phyloP scores from a whole-genome alignment of 1,140 invertebrate species.

The Sinella curviseta region DNA sequence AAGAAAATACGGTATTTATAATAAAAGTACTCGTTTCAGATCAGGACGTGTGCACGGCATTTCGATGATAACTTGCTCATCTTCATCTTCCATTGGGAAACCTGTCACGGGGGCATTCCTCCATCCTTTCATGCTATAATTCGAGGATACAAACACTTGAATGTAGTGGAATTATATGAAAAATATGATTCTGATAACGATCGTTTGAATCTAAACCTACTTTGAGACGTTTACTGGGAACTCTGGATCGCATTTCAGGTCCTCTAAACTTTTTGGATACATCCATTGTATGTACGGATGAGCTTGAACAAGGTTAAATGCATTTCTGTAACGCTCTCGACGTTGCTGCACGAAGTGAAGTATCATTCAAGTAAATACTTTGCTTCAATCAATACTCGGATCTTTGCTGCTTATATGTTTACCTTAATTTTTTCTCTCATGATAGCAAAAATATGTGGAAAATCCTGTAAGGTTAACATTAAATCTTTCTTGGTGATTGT shows the following conservation, averaged over 20 bases:
- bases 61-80: conserved; percentile 21
- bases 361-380: too few relatives aligned
- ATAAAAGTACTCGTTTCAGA: background rate
- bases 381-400: too few relatives aligned
- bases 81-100: background rate
- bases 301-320: background rate
- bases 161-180: too few relatives aligned
- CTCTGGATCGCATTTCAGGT: background rate
- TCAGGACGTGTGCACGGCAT: conserved; percentile 28
- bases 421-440: background rate
- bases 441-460: conserved; percentile 23
- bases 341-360: background rate
- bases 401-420: background rate
- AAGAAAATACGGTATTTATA: too few relatives aligned
- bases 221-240: background rate
- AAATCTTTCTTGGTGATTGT: conserved; percentile 12
- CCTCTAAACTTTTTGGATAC: background rate
- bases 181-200: too few relatives aligned
- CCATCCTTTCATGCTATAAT: background rate
- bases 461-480: conserved; percentile 35
- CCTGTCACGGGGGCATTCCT: background rate
- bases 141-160: background rate
- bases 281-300: conserved; percentile 5
- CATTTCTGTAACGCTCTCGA: background rate
- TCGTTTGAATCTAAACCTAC: too few relatives aligned